These are phyloP conservation scores for Habroteleia sp. DNA, from an alignment of 2,888 invertebrate species.

Conservation along the genomic window DNA sequence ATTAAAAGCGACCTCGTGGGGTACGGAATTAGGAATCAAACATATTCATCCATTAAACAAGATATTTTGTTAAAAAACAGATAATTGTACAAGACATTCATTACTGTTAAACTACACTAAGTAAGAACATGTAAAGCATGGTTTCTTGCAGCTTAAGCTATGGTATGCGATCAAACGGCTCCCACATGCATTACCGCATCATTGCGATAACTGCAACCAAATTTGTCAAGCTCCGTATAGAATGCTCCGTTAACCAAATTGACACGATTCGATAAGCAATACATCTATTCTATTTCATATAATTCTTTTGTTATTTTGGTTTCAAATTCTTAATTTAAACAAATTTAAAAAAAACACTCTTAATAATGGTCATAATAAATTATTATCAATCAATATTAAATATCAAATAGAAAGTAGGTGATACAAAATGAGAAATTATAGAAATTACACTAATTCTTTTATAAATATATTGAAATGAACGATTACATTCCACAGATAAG, in stretches of 20 bases:
- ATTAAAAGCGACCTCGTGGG: slow-evolving; percentile 3
- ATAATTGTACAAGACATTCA: slow-evolving; percentile 1
- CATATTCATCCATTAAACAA: slow-evolving; percentile 9
- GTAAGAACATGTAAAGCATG: too few species aligned
- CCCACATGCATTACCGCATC: slow-evolving; percentile 31
- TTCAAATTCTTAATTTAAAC: too few species aligned
- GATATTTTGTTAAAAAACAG: not conserved
- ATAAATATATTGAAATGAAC: too few species aligned
- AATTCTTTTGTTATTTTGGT: not conserved
- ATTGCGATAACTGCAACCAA: slow-evolving; percentile 46
- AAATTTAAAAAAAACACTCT: too few species aligned
- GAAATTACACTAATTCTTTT: too few species aligned
- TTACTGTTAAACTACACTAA: too few species aligned
- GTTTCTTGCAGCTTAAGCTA: slow-evolving; percentile 5
- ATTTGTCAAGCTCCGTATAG: slow-evolving; percentile 45
- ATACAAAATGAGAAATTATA: too few species aligned
- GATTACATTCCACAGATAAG: too few species aligned
- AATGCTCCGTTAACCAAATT: slow-evolving; percentile 36
- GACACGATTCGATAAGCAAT: slow-evolving; percentile 6
- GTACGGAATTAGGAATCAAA: slow-evolving; percentile 1
- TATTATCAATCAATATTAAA: too few species aligned
- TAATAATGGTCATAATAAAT: too few species aligned
- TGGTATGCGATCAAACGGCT: slow-evolving; percentile 22
- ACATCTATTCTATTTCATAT: slow-evolving; percentile 3
- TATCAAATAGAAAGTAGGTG: too few species aligned